Base-by-base conservation (phyloP, 2,888 invertebrate genomes). In the Spisula solida region DNA sequence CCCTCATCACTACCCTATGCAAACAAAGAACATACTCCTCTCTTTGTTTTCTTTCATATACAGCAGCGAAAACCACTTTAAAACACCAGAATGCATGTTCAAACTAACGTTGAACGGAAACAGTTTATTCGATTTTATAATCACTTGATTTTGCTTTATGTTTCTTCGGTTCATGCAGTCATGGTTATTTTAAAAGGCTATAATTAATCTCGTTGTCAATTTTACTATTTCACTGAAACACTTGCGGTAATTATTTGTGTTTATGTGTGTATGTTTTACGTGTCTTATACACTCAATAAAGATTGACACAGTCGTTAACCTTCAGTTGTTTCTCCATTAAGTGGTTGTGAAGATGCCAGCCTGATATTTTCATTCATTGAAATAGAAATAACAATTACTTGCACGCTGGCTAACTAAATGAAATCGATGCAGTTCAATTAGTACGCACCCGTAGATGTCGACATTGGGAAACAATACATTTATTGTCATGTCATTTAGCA, bases 291-390 rank as follows among this genome's bases (percentile, higher is more conserved):
- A 55, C 55, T 56, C 51, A 56, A 81, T 81, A 81, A 81, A 81
- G 81, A 81, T 81, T 81, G 55, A 31, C 51, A 55, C 25, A 55
- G 55, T 81, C 60, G n/a, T 66, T 25, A 66, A 66, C 60, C 6
- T 66, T 66, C 60, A 66, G 10, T 25, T 66, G 60, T 66, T 66
- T 66, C 25, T 25, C 1, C 60, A 66, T 66, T 66, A 66, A 66
- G 4, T 25, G 60, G 60, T 25, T n/a, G 12, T 66, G 25, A 66
- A 66, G 6, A 12, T 66, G n/a, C 6, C 60, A 66, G 25, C 12
- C 25, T 8, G 25, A 5, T 8, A 66, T 66, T 0, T 25, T 25
- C 60, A 66, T n/a, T 66, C 60, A 66, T 66, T 66, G 4, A 41
- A 5, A 5, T 66, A 25, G 10, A 66, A 41, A 66, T 66, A 51